These are phyloP conservation scores for Phycodurus eques DNA, from an alignment of 2,113 vertebrate genomes.

Conservation along the genomic window DNA sequence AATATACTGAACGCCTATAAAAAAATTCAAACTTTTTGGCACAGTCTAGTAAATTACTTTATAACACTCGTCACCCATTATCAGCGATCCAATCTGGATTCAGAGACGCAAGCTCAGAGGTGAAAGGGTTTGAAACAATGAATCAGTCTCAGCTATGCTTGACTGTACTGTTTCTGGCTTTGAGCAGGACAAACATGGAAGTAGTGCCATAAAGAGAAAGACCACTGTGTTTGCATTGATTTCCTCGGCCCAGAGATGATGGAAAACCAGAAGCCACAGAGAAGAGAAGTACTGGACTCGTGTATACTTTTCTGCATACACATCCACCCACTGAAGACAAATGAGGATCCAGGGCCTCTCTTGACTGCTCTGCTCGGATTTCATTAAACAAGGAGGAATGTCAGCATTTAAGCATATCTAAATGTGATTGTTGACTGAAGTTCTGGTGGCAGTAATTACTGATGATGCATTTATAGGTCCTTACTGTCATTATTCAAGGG, in stretches of 20 bases:
- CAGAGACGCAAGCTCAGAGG: conserved; percentile 15
- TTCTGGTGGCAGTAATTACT: conserved; percentile 13
- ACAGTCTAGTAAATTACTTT: background rate
- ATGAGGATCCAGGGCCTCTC: conserved; percentile 49
- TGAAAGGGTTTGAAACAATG: conserved; percentile 55
- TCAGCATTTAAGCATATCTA: conserved; percentile 18
- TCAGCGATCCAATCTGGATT: conserved; percentile 16
- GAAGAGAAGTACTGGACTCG: conserved; percentile 58
- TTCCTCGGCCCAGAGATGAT: conserved; percentile 64
- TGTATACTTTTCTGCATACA: conserved; percentile 69
- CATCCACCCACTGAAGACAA: conserved; percentile 73
- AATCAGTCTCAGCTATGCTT: conserved; percentile 48
- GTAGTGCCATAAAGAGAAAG: conserved; percentile 56
- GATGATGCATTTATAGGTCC: conserved; percentile 14
- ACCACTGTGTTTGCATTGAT: conserved; percentile 62
- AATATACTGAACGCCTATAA: background rate
- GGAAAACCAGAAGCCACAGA: conserved; percentile 65
- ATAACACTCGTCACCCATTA: conserved; percentile 16
- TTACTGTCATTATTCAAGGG: conserved; percentile 6
- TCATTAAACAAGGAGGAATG: conserved; percentile 10
- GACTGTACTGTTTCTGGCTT: conserved; percentile 46
- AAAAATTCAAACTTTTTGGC: background rate
- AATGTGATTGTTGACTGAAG: conserved; percentile 11
- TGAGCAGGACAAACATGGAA: conserved; percentile 50
- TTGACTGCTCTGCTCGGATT: conserved; percentile 36